Conservation (phyloP, 2,888 invertebrate genomes). For the Sipha maydis region DNA sequence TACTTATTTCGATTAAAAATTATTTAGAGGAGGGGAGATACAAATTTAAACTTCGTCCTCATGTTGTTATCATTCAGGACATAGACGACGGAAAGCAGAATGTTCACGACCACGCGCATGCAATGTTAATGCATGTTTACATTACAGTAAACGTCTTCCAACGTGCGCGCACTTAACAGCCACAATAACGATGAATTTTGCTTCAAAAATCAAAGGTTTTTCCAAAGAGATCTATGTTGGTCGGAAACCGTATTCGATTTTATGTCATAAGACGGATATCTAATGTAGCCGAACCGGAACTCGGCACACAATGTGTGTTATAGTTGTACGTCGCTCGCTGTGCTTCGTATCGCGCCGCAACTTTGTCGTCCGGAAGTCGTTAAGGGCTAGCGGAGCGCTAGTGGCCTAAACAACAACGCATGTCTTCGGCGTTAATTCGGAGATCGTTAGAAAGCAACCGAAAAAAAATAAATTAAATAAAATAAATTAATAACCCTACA, state of each 20-base stretch:
- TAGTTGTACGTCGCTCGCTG: not conserved
- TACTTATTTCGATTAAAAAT: too few relatives aligned
- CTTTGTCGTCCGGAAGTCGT: slow-evolving; percentile 32
- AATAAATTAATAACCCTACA: not conserved
- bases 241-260: not conserved
- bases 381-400: slow-evolving; percentile 7
- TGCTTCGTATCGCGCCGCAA: not conserved
- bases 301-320: not conserved
- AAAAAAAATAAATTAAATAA: not conserved
- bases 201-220: too few relatives aligned
- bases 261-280: not conserved
- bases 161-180: too few relatives aligned
- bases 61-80: too few relatives aligned
- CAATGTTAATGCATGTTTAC: too few relatives aligned
- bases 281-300: not conserved
- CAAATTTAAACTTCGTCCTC: too few relatives aligned
- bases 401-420: slow-evolving; percentile 21
- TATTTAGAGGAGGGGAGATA: too few relatives aligned
- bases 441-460: slow-evolving; percentile 4
- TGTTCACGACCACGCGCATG: too few relatives aligned
- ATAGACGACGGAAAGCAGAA: too few relatives aligned
- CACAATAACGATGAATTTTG: too few relatives aligned
- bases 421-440: not conserved
- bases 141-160: too few relatives aligned
- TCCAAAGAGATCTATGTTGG: not conserved